Base-by-base conservation (phyloP, 2,113 vertebrate species). In the Brachyhypopomus gauderio region DNA sequence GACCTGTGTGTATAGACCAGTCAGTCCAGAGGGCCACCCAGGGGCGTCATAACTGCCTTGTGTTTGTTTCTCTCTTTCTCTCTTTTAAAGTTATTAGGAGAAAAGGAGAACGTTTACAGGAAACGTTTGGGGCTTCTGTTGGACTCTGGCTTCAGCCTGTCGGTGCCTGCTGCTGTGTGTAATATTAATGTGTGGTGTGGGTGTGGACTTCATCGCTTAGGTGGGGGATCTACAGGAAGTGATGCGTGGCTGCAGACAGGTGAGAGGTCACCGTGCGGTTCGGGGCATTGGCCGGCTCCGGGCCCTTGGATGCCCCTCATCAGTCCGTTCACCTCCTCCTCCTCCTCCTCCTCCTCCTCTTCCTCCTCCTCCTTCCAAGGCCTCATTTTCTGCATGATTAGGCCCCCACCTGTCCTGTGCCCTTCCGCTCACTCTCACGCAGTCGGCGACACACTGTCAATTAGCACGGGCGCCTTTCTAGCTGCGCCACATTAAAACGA, bases 341-440 rank as follows among this genome's bases (percentile, higher is more conserved):
- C 81, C 64, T 73, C 78, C 73, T 73, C 55, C 52, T 60, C 30
- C 45, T 27, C 63, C 1, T 80, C 84, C 81, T 89, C 84, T 78
- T 84, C 79, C 85, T 85, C 84, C 79, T 87, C 88, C 79, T 83
- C 88, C 88, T 89, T 87, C 88, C 90, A 91, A 88, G 87, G 88
- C 88, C 91, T 93, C 88, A 93, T 94, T 94, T 94, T 94, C 92
- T 90, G 91, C 92, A 92, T 93, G 92, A 93, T 94, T 94, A 93
- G 89, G 83, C 88, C 75, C 85, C 91, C 92, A 94, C 92, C 92
- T 94, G 92, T 91, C 90, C 90, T 88, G 88, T 76, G 83, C 86
- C 87, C 91, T 90, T 88, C 91, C 89, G 88, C 85, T 89, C 89
- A 86, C 90, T 90, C 88, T 89, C 38, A 60, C 87, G 87, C 85